Conservation (phyloP, 1,140 invertebrate genomes). For the Drepana arcuata region DNA sequence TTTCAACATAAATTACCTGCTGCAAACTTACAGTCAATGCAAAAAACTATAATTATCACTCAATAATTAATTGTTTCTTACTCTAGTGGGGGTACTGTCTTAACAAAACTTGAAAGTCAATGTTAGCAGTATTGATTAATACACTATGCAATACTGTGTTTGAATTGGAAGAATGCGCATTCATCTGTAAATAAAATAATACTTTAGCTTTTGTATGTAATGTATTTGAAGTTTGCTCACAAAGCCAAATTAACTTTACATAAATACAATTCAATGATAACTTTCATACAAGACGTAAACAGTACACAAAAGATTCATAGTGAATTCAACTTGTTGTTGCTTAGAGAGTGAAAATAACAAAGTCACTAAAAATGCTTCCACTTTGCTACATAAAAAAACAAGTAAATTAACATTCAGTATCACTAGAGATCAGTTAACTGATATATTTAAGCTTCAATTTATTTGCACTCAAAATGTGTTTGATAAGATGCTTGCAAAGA, state of each 20-base stretch:
- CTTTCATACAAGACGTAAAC: slow-evolving; percentile 63
- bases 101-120: no score
- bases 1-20: no score
- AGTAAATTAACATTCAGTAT: slow-evolving; percentile 36
- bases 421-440: slow-evolving; percentile 56
- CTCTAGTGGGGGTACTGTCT: no score
- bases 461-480: slow-evolving; percentile 31
- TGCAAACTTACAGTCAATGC: no score
- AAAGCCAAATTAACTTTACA: slow-evolving; percentile 69
- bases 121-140: no score
- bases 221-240: slow-evolving; percentile 67
- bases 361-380: slow-evolving; percentile 34
- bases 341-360: slow-evolving; percentile 40
- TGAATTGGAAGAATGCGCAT: no score
- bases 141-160: no score
- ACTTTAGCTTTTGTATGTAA: slow-evolving; percentile 64
- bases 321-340: slow-evolving; percentile 40
- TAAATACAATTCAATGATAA: slow-evolving; percentile 67
- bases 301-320: slow-evolving; percentile 56
- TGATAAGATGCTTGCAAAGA: slow-evolving; percentile 42
- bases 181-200: slow-evolving; percentile 50
- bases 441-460: slow-evolving; percentile 26
- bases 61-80: no score
- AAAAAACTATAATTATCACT: no score
- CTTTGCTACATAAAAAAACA: slow-evolving; percentile 37